Evolutionary conservation across 1,140 invertebrate genomes (phyloP).

Genomic region (Amphibalanus amphitrite): DNA sequence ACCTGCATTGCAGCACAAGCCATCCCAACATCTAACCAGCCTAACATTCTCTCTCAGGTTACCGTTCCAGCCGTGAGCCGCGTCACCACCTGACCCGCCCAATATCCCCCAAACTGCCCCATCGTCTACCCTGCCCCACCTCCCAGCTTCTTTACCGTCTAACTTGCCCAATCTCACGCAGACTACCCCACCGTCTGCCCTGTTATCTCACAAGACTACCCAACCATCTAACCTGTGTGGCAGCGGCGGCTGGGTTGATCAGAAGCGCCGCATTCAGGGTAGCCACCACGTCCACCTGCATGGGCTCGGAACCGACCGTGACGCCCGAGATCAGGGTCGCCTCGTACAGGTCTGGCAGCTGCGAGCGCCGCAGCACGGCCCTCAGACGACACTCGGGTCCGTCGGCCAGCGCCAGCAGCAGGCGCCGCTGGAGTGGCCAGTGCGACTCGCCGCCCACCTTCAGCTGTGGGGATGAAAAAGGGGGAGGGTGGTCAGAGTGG

Average conservation of each 20-base stretch:
- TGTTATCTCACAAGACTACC: no score
- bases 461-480: neutral
- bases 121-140: no score
- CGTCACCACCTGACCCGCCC: no score
- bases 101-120: no score
- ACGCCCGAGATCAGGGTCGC: neutral
- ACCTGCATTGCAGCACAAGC: no score
- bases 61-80: no score
- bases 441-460: neutral
- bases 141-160: no score
- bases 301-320: neutral
- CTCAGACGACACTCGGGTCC: neutral
- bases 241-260: neutral
- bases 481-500: no score
- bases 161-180: no score
- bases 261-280: neutral
- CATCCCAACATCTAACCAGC: no score
- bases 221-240: neutral
- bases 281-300: neutral
- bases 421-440: neutral
- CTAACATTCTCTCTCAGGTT: no score
- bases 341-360: slow-evolving; percentile 4
- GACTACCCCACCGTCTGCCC: no score
- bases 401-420: slow-evolving; percentile 4
- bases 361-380: neutral